phyloP scores from a whole-genome alignment of 2,888 invertebrate species.

The Xylophagus ater region DNA sequence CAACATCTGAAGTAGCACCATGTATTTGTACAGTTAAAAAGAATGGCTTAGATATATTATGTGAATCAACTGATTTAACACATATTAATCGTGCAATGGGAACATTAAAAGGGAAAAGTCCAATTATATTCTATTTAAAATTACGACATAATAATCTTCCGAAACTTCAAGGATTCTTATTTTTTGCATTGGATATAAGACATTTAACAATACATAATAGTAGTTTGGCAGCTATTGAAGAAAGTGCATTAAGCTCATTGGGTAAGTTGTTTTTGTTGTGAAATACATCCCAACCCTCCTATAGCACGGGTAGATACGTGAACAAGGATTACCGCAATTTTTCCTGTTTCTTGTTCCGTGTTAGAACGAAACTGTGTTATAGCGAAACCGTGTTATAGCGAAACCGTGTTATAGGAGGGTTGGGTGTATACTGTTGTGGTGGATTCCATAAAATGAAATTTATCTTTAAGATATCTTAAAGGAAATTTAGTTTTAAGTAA shows the following conservation, averaged over 20 bases:
- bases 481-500: no score
- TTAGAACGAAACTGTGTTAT: no score
- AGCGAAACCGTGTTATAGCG: no score
- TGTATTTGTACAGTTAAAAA: conserved; percentile 79
- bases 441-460: no score
- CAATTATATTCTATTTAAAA: conserved; percentile 78
- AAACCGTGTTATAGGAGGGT: no score
- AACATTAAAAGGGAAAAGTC: conserved; percentile 64
- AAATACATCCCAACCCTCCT: no score
- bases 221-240: conserved; percentile 76
- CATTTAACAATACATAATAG: conserved; percentile 83
- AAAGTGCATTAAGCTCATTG: conserved; percentile 75
- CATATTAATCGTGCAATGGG: conserved; percentile 74
- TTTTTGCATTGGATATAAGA: conserved; percentile 75
- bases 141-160: conserved; percentile 75
- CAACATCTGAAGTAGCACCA: conserved; percentile 61
- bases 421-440: no score
- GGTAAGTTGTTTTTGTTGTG: conserved; percentile 47
- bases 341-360: no score
- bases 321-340: no score
- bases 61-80: conserved; percentile 72
- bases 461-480: no score
- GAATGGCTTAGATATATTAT: conserved; percentile 77
- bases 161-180: conserved; percentile 75
- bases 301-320: no score